phyloP scores from a whole-genome alignment of 2,888 invertebrate genomes.

The Acanthosepion lycidas region DNA sequence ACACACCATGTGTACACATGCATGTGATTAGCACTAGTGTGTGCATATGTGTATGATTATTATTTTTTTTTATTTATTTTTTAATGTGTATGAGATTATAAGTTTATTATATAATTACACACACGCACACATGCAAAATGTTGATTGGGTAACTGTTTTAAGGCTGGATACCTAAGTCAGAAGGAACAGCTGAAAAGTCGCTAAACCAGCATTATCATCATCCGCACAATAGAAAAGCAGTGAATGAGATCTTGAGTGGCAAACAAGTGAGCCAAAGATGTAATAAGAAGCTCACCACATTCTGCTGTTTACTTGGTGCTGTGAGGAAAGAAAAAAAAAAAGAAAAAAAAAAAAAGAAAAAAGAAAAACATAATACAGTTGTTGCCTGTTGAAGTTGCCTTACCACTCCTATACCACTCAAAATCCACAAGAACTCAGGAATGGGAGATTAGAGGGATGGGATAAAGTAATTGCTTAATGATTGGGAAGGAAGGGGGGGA shows the following conservation, averaged over 20 bases:
- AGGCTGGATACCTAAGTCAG: slow-evolving; percentile 44
- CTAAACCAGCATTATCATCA: slow-evolving; percentile 41
- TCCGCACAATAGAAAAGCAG: slow-evolving; percentile 42
- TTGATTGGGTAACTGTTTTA: not conserved
- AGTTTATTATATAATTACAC: not conserved
- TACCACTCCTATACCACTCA: slow-evolving; percentile 46
- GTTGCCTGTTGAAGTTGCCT: slow-evolving; percentile 47
- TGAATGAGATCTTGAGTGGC: slow-evolving; percentile 42
- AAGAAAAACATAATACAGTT: slow-evolving; percentile 39
- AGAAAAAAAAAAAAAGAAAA: not conserved
- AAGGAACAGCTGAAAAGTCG: slow-evolving; percentile 47
- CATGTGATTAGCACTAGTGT: not conserved
- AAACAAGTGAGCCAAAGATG: not conserved
- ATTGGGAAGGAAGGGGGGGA: not conserved
- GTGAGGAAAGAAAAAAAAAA: too few species aligned
- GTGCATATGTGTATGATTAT: not conserved
- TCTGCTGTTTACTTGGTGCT: slow-evolving; percentile 24
- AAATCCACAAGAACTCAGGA: slow-evolving; percentile 43
- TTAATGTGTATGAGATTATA: not conserved
- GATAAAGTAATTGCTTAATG: not conserved
- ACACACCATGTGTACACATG: not conserved
- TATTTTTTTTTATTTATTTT: not conserved
- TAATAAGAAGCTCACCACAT: not conserved
- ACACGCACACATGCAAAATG: not conserved
- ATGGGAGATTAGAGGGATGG: not conserved